phyloP scores from a whole-genome alignment of 2,888 invertebrate genomes.

The Folsomia candida region DNA sequence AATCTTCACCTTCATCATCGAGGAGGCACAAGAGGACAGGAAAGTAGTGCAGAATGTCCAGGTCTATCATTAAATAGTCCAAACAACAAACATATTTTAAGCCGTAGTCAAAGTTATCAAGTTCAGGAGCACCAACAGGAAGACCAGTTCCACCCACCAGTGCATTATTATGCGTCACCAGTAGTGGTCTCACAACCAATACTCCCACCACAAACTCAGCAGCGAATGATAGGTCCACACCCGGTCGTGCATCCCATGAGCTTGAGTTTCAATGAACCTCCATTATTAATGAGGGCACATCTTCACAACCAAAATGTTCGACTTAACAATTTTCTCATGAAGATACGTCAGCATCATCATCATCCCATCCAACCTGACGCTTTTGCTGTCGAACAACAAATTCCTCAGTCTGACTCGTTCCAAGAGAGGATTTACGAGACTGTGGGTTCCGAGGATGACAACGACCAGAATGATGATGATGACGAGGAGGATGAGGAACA shows the following conservation, averaged over 20 bases:
- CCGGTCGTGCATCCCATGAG: conserved; percentile 3
- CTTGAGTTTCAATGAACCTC: conserved; percentile 3
- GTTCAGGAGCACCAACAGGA: conserved; percentile 13
- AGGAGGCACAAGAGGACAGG: too few relatives aligned
- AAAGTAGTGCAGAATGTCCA: conserved; percentile 7
- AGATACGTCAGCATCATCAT: neutral
- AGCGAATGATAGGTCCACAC: neutral
- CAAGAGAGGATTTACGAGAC: conserved; percentile 49
- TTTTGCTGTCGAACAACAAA: neutral
- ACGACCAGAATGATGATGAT: conserved; percentile 38
- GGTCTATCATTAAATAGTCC: neutral
- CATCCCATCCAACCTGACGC: too few relatives aligned
- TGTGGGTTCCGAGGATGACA: conserved; percentile 45
- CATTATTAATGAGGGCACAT: conserved; percentile 12
- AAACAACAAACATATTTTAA: conserved; percentile 27
- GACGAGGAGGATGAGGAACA: conserved; percentile 25
- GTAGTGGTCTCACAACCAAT: conserved; percentile 23
- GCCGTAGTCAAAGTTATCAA: conserved; percentile 18
- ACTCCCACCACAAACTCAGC: conserved; percentile 15
- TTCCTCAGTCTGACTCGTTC: conserved; percentile 11
- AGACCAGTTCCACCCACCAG: conserved; percentile 21
- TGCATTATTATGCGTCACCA: conserved; percentile 47
- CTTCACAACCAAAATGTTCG: conserved; percentile 19
- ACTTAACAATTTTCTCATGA: conserved; percentile 13
- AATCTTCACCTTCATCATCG: conserved; percentile 33